These are phyloP conservation scores for Rhinolophus sinicus DNA, from an alignment of 2,113 vertebrate species.

Conservation along the genomic window DNA sequence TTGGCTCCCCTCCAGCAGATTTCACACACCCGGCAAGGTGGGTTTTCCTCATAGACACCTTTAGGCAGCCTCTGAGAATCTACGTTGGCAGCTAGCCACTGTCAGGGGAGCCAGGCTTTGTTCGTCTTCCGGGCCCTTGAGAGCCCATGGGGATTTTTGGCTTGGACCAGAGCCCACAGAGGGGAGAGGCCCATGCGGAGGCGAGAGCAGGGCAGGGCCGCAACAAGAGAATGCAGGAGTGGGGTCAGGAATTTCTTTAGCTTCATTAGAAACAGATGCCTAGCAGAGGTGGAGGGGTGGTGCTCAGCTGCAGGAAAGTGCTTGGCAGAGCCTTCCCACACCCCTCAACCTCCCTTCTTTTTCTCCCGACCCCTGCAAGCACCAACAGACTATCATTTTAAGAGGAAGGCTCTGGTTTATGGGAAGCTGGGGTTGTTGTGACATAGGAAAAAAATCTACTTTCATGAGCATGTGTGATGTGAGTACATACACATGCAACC, in stretches of 20 bases:
- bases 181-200: not conserved
- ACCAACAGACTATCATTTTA: not conserved
- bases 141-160: not conserved
- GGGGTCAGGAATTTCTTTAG: slow-evolving; percentile 58
- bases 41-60: not conserved
- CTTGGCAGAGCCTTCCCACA: not conserved
- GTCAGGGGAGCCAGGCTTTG: not conserved
- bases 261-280: slow-evolving; percentile 73
- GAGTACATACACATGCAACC: not conserved
- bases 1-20: not conserved
- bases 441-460: not conserved
- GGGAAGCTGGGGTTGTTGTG: not conserved
- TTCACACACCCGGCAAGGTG: not conserved
- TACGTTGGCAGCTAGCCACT: not conserved
- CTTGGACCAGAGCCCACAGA: slow-evolving; percentile 6
- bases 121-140: slow-evolving; percentile 28
- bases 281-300: not conserved
- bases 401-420: not conserved
- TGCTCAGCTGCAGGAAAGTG: not conserved
- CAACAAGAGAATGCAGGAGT: not conserved
- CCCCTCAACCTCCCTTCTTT: not conserved
- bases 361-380: not conserved
- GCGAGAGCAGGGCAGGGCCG: not conserved
- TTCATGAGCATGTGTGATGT: not conserved
- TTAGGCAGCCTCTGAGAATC: not conserved